Conservation (phyloP, 2,113 vertebrate species). For the Brienomyrus brachyistius region DNA sequence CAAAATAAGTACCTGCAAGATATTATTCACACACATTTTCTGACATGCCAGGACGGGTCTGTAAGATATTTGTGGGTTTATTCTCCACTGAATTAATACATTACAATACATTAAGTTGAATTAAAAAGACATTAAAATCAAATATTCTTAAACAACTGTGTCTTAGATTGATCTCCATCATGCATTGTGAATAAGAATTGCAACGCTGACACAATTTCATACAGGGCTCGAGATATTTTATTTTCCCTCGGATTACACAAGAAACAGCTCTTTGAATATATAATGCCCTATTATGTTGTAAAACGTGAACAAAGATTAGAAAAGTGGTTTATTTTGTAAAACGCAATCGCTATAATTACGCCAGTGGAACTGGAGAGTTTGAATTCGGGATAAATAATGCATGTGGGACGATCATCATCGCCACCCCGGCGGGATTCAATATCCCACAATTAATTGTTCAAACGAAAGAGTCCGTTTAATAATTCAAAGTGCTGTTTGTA, state of each 20-base stretch:
- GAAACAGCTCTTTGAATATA: constrained; percentile 10
- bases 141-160: neutral
- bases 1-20: neutral
- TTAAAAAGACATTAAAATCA: neutral
- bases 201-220: neutral
- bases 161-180: neutral
- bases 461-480: constrained; percentile 41
- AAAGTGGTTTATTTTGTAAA: constrained; percentile 31
- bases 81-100: neutral
- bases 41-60: neutral
- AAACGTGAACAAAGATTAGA: constrained; percentile 34
- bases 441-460: constrained; percentile 38
- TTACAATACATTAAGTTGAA: neutral
- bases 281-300: constrained; percentile 14
- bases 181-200: neutral
- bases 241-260: neutral
- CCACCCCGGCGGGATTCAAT: constrained; percentile 24
- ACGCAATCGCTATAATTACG: constrained; percentile 34
- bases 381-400: constrained; percentile 24
- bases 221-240: constrained; percentile 8
- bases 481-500: constrained; percentile 38
- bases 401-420: constrained; percentile 29
- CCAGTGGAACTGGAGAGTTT: constrained; percentile 29
- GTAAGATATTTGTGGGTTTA: neutral
- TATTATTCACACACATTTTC: neutral